Percentiles rank a stretch among this genome's conserved stretches.
Evolutionary conservation across 1,140 invertebrate genomes (phyloP).

Genomic region (Aphaenogaster rudis): DNA sequence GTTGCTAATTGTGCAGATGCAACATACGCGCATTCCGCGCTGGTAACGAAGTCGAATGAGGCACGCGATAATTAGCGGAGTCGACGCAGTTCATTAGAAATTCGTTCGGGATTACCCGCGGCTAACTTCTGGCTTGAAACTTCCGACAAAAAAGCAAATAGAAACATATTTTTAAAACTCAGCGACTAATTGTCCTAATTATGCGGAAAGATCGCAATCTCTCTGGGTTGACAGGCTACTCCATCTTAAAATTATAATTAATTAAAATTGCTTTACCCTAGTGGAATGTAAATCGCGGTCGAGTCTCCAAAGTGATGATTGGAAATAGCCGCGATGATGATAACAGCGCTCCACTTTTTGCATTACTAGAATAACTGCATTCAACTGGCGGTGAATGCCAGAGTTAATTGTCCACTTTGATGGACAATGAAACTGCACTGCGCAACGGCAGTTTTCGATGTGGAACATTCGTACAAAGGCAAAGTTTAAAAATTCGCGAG

Average conservation of each 20-base stretch:
- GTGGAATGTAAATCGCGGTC: background rate
- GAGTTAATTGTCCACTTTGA: conserved; percentile 33
- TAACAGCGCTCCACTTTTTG: background rate
- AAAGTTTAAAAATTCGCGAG: conserved; percentile 30
- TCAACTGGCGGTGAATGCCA: background rate
- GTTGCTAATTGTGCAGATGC: conserved; percentile 36
- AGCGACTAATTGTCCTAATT: conserved; percentile 42
- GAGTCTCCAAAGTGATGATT: background rate
- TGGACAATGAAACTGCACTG: conserved; percentile 17
- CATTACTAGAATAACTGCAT: conserved; percentile 4
- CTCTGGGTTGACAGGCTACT: conserved; percentile 10
- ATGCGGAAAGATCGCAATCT: conserved; percentile 23
- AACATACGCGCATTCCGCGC: background rate
- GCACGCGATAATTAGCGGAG: conserved; percentile 45
- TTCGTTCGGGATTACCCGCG: conserved; percentile 58
- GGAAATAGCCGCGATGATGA: background rate
- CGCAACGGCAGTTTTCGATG: background rate
- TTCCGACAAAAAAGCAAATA: background rate
- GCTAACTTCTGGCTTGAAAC: conserved; percentile 28
- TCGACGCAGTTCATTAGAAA: conserved; percentile 59
- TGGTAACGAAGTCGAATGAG: conserved; percentile 11
- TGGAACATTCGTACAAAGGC: conserved; percentile 18
- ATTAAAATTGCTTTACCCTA: conserved; percentile 31
- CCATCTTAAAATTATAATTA: conserved; percentile 38
- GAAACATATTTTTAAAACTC: conserved; percentile 34